These are phyloP conservation scores for Drosophila tanythrix DNA, from an alignment of 2,888 invertebrate genomes.

Conservation along the genomic window DNA sequence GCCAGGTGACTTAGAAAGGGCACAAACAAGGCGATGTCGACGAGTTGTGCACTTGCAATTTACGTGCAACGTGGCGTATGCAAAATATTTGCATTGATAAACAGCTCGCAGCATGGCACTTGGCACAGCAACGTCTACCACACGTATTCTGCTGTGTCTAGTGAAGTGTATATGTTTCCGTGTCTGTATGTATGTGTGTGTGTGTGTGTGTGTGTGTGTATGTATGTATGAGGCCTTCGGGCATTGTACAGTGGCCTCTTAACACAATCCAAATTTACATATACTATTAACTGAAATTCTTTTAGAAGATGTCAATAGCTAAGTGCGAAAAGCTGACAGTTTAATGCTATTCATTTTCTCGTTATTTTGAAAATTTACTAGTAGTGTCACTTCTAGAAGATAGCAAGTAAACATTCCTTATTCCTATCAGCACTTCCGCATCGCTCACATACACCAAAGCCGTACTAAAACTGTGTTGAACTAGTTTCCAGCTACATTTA, in stretches of 20 bases:
- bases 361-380: not conserved
- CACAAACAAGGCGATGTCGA: constrained; percentile 52
- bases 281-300: constrained; percentile 28
- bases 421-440: not conserved
- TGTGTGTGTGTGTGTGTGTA: not conserved
- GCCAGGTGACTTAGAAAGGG: constrained; percentile 18
- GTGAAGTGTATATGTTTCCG: constrained; percentile 24
- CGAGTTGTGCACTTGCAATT: constrained; percentile 74
- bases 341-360: not conserved
- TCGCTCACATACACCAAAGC: not conserved
- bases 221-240: constrained; percentile 16
- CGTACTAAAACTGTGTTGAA: not conserved
- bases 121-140: constrained; percentile 27
- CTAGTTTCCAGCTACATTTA: not conserved
- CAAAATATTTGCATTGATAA: constrained; percentile 78
- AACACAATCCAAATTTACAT: constrained; percentile 50
- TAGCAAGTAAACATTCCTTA: not conserved
- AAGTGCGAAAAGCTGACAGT: not conserved
- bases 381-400: not conserved
- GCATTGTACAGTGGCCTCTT: constrained; percentile 59
- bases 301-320: constrained; percentile 18
- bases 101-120: constrained; percentile 63
- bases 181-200: constrained; percentile 1
- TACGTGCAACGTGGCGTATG: constrained; percentile 76
- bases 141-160: constrained; percentile 20